phyloP scores from a whole-genome alignment of 2,888 invertebrate species.

The Lasioglossum zephyrum region DNA sequence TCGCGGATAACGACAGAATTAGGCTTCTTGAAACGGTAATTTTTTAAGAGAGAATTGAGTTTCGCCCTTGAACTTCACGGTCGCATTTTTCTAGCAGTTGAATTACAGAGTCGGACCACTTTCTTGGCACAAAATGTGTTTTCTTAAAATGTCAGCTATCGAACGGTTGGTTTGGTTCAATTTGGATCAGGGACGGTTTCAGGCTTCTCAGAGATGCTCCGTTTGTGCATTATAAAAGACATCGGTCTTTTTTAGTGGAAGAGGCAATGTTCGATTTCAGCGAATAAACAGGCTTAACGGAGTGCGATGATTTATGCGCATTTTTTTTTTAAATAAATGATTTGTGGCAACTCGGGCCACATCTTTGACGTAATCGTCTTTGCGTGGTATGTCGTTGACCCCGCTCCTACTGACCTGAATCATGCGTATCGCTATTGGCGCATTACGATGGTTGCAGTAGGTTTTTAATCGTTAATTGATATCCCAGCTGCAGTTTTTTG shows the following conservation, averaged over 20 bases:
- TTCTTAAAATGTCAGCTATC: not conserved
- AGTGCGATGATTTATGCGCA: not conserved
- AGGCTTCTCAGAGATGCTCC: not conserved
- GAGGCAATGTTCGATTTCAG: not conserved
- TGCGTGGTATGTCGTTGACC: not conserved
- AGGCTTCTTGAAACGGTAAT: not conserved
- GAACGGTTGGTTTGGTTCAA: not conserved
- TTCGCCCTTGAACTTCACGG: not conserved
- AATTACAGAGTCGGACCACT: not conserved
- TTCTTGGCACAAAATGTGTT: not conserved
- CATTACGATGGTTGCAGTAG: not conserved
- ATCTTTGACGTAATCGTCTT: not conserved
- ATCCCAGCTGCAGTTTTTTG: not conserved
- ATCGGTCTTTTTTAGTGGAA: not conserved
- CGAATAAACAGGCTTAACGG: not conserved
- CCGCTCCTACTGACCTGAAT: slow-evolving; percentile 8
- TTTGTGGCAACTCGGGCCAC: not conserved
- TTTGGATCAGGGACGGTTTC: not conserved
- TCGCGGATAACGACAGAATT: not conserved
- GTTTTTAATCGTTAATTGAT: not conserved
- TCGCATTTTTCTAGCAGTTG: not conserved
- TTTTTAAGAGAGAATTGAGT: not conserved
- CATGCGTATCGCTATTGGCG: not conserved
- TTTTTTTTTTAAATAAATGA: not conserved
- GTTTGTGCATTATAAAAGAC: not conserved